Evolutionary conservation across 2,888 invertebrate species (phyloP).

Genomic region (Neuroscelio doddi): DNA sequence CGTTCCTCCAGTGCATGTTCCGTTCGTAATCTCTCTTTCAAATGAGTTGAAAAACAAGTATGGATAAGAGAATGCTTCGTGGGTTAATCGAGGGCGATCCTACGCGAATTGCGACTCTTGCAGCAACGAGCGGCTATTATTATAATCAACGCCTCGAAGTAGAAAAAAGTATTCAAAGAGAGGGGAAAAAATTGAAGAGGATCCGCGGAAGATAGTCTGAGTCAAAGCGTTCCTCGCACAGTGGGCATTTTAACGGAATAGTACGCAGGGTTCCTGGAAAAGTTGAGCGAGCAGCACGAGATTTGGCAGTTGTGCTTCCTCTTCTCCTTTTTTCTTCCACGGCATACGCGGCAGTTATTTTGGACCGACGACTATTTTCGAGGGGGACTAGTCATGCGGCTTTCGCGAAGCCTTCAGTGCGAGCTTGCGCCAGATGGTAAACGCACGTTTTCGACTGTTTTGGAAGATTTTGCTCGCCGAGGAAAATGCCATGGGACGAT

Average conservation of each 20-base stretch:
- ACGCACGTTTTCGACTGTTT: slow-evolving; percentile 48
- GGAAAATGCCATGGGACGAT: not conserved
- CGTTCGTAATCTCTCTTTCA: too few species aligned
- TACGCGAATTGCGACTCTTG: slow-evolving; percentile 50
- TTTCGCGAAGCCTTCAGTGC: slow-evolving; percentile 66
- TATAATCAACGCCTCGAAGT: not conserved
- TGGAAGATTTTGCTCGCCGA: not conserved
- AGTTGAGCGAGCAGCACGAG: slow-evolving; percentile 41
- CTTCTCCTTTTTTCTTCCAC: slow-evolving; percentile 53
- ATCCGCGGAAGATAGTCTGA: too few species aligned
- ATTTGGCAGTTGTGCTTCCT: slow-evolving; percentile 47
- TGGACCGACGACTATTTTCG: slow-evolving; percentile 67
- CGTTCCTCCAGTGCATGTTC: slow-evolving; percentile 14
- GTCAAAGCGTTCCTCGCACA: too few species aligned
- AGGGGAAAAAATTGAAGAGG: too few species aligned
- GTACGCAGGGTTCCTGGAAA: slow-evolving; percentile 53
- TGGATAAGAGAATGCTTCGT: slow-evolving; percentile 27
- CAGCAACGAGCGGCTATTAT: not conserved
- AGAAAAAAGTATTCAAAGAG: too few species aligned
- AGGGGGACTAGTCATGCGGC: slow-evolving; percentile 64
- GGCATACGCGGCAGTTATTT: slow-evolving; percentile 64
- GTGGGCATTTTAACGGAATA: too few species aligned
- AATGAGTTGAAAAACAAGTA: not conserved
- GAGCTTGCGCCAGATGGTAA: slow-evolving; percentile 65
- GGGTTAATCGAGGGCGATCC: slow-evolving; percentile 50